Evolutionary conservation across 2,113 vertebrate species (phyloP).

Genomic region (Shinisaurus crocodilurus): DNA sequence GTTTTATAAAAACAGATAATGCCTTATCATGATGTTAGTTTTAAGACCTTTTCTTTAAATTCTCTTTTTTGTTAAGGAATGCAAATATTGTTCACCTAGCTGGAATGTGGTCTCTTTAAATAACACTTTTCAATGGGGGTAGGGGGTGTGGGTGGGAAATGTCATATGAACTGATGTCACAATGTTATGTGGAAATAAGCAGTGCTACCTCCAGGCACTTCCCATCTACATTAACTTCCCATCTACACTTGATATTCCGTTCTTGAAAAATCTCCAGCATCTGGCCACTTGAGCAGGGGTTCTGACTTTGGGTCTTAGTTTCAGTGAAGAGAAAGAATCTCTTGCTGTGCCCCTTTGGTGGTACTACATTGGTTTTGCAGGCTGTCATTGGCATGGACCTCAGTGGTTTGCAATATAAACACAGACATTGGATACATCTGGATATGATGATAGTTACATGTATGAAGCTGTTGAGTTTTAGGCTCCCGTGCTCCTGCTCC

Average conservation of each 20-base stretch:
- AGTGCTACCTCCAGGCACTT: neutral
- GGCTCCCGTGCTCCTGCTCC: too few relatives aligned
- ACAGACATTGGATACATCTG: neutral
- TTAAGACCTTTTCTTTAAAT: slow-evolving; percentile 12
- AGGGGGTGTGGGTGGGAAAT: slow-evolving; percentile 7
- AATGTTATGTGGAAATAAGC: slow-evolving; percentile 23
- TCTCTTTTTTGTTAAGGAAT: slow-evolving; percentile 15
- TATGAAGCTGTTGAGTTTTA: too few relatives aligned
- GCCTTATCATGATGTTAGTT: neutral
- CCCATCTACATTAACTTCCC: slow-evolving; percentile 42
- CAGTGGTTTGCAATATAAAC: neutral
- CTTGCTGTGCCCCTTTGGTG: neutral
- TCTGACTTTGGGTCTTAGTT: neutral
- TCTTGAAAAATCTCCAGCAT: neutral
- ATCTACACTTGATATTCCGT: neutral
- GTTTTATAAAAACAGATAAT: neutral
- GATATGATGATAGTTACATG: neutral
- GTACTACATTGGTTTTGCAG: neutral
- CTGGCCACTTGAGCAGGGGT: neutral
- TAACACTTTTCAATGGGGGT: slow-evolving; percentile 24
- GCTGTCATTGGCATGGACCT: neutral
- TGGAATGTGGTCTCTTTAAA: slow-evolving; percentile 20
- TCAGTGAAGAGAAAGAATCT: neutral
- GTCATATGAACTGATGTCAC: neutral
- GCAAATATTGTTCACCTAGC: neutral